Percentiles rank a stretch among this genome's conserved stretches.
phyloP scores from a whole-genome alignment of 2,797 vertebrate genomes.

The Enteromius treurensis region DNA sequence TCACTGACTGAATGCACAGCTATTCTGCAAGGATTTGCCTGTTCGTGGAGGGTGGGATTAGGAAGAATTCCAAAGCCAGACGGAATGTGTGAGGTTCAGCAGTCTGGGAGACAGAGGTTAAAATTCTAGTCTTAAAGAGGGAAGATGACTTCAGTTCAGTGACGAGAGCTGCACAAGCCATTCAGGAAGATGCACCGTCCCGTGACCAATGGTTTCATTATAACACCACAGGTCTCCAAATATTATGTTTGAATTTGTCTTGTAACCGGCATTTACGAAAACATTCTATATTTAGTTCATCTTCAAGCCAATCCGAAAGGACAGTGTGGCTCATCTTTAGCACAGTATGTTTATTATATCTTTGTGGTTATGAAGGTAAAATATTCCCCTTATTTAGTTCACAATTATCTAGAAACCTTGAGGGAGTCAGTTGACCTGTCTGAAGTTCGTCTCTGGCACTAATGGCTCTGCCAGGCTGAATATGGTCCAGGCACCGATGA shows the following conservation, averaged over 20 bases:
- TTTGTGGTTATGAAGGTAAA: background rate
- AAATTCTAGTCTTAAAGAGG: conserved; percentile 40
- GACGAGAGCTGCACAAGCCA: conserved; percentile 1
- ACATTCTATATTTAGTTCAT: conserved; percentile 25
- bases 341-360: conserved; percentile 25
- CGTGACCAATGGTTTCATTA: conserved; percentile 20
- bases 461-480: conserved; percentile 28
- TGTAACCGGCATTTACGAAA: conserved; percentile 6
- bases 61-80: conserved; percentile 65
- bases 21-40: conserved; percentile 46
- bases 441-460: conserved; percentile 4
- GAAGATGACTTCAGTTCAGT: background rate
- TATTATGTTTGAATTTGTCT: conserved; percentile 30
- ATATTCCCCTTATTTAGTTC: conserved; percentile 17
- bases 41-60: conserved; percentile 60
- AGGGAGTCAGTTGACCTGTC: background rate
- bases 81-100: conserved; percentile 67
- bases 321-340: conserved; percentile 21
- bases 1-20: conserved; percentile 48
- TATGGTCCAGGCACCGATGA: conserved; percentile 9
- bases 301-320: background rate
- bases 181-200: conserved; percentile 8
- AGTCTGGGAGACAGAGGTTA: conserved; percentile 39
- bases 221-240: conserved; percentile 12
- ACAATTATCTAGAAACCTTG: background rate